Evolutionary conservation across 2,888 invertebrate genomes (phyloP), one percentile per base, ranked within the genome.

Genomic region (Zaprionus bogoriensis): DNA sequence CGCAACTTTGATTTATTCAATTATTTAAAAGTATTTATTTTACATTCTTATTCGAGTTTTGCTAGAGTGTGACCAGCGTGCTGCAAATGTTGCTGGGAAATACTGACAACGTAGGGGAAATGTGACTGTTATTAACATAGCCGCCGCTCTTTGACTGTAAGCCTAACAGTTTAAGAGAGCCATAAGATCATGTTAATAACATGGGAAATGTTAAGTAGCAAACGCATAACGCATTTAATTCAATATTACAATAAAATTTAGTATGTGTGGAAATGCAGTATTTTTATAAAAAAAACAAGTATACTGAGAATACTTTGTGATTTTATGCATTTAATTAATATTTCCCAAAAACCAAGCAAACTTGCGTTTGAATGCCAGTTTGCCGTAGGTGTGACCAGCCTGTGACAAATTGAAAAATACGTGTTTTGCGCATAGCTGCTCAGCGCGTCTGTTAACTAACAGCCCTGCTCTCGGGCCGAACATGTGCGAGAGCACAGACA

Each of bases 141-240:
- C 0, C n/a, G n/a, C 1, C 19, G 7, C 72, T 68, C 71, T 68
- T 71, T 3, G 17, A 0, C 9, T 65, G 57, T 58, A 46, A 54
- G 22, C 36, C n/a, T 58, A 68, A 25, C 71, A 70, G 28, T 1
- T 1, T 10, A 52, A n/a, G 38, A 32, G 39, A 22, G n/a, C 3
- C 0, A 36, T 1, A 0, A n/a, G 0, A 17, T 38, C 6, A 17
- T n/a, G 17, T 19, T 25, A 38, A 50, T 9, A 38, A 20, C 6
- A 19, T 1, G 1, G 2, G 1, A 2, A 0, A 12, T 17, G 10
- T 4, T 14, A 23, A 17, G 12, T 1, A 10, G 3, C 0, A 9
- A 27, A 14, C 19, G 2, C 22, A 3, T 14, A 32, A 17, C 17
- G 32, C 2, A 32, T 7, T 3, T n/a, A 7, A 14, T 1, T 7